Evolutionary conservation across 2,797 vertebrate genomes (phyloP), one percentile per base, ranked within the genome.

Genomic region (Galaxias olidus): DNA sequence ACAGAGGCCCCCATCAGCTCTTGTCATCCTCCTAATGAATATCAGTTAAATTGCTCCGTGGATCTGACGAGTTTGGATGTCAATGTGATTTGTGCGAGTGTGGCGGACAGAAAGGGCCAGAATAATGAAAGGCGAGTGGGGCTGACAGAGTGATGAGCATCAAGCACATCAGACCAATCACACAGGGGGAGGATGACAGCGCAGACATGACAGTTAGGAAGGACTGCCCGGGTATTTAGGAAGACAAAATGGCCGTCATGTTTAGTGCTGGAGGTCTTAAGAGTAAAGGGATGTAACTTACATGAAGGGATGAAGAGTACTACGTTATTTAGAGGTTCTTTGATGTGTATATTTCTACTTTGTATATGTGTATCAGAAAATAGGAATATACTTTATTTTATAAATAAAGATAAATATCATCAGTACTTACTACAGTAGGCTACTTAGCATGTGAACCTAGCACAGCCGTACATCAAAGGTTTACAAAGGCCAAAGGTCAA

Each of bases 21-120:
- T 95, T 98, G 96, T 97, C 97, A 98, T 95, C 92, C 92, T 94
- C 96, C 95, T 97, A 98, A 98, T 98, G 96, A 97, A 97, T 98
- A 98, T 98, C 96, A 96, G 97, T 96, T 98, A 98, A 98, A 98
- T 98, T 98, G 96, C 96, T 96, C 95, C 95, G 96, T 97, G 94
- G 97, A 96, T 98, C 92, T 95, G 94, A 96, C 94, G 94, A 96
- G 95, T 97, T 96, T 95, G 94, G 96, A 97, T 98, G 97, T 98
- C 96, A 95, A 97, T 98, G 96, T 98, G 96, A 98, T 99, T 98
- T 97, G 95, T 95, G 94, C 91, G 94, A 94, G 93, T 95, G 95
- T 96, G 93, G 92, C 91, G 95, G 95, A 94, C 93, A 91, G 94
- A 95, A 94, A 92, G 93, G 94, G 92, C 93, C 92, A 92, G 91